phyloP scores from a whole-genome alignment of 2,797 vertebrate genomes.

The Acestrorhynchus altus region DNA sequence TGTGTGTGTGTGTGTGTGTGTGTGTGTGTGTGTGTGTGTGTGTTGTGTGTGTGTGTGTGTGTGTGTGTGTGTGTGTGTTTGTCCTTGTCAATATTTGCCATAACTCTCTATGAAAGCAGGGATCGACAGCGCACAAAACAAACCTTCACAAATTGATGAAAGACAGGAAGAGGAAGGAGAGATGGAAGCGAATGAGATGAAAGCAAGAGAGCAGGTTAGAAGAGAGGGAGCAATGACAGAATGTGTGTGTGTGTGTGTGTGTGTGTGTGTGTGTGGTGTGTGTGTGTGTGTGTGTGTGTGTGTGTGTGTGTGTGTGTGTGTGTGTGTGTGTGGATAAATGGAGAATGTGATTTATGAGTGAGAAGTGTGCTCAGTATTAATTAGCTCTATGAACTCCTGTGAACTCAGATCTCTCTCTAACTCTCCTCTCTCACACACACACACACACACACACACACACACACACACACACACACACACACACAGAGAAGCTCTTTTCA shows the following conservation, averaged over 20 bases:
- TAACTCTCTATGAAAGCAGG: constrained; percentile 70
- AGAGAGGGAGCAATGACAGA: constrained; percentile 62
- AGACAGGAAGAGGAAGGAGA: constrained; percentile 75
- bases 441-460: constrained; percentile 49
- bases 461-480: constrained; percentile 63
- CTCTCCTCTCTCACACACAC: constrained; percentile 54
- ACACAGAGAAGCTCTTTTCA: constrained; percentile 3
- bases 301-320: constrained; percentile 48
- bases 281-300: constrained; percentile 18
- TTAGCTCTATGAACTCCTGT: constrained; percentile 80
- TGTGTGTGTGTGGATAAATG: constrained; percentile 54
- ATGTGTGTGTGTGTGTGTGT: constrained; percentile 44
- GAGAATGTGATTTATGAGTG: constrained; percentile 74
- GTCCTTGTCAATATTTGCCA: constrained; percentile 79
- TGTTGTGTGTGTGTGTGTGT: constrained; percentile 24
- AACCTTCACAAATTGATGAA: constrained; percentile 78
- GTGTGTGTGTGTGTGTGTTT: constrained; percentile 23
- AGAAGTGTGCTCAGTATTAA: constrained; percentile 75
- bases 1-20: constrained; percentile 22
- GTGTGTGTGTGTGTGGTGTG: constrained; percentile 15
- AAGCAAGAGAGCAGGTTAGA: constrained; percentile 63
- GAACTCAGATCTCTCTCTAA: constrained; percentile 71
- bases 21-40: constrained; percentile 23
- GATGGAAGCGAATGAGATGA: constrained; percentile 45
- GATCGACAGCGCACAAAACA: constrained; percentile 68